Conservation (phyloP, 1,140 invertebrate species). For the Trichonephila clavata region DNA sequence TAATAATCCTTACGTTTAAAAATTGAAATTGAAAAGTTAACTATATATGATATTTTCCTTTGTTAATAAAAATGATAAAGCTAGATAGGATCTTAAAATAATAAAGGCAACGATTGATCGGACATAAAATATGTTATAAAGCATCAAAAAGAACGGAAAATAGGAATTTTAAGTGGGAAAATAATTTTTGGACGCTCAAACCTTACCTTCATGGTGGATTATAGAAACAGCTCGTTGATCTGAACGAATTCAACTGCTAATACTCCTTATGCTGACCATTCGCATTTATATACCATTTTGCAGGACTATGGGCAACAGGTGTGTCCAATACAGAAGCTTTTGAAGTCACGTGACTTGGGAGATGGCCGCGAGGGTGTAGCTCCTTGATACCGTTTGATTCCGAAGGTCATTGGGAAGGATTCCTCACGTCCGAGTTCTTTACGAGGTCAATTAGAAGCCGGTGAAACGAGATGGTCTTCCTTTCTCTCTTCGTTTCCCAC, state of each 20-base stretch:
- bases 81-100: no score
- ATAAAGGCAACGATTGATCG: no score
- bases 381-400: conserved; percentile 59
- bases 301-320: conserved; percentile 11
- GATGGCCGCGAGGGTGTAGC: conserved; percentile 53
- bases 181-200: no score
- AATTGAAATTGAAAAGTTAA: no score
- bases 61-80: no score
- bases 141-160: no score
- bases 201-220: conserved; percentile 49
- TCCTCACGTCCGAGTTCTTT: conserved; percentile 44
- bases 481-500: not conserved
- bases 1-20: no score
- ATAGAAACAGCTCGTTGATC: not conserved
- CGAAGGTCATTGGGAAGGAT: conserved; percentile 50
- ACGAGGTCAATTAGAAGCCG: conserved; percentile 45
- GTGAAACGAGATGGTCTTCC: not conserved
- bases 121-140: no score
- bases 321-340: conserved; percentile 15
- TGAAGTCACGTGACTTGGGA: conserved; percentile 43
- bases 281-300: conserved; percentile 44
- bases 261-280: not conserved
- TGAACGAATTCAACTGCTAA: conserved; percentile 36
- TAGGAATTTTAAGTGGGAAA: no score
- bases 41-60: no score